Base-by-base conservation (phyloP, 2,113 vertebrate genomes). In the Sapajus apella region DNA sequence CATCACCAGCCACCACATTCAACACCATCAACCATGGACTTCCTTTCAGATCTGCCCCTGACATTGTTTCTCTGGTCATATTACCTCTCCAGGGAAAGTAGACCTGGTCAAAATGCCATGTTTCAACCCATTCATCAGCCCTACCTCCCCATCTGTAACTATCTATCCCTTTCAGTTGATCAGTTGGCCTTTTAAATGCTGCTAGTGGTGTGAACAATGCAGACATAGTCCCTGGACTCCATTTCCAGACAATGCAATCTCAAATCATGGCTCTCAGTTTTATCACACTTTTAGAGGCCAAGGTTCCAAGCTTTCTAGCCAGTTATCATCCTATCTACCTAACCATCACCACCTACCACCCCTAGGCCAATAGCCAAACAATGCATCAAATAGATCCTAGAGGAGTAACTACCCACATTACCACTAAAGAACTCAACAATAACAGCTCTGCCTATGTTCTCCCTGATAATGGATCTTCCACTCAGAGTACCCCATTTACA, bases 241-340 rank as follows among this genome's bases (percentile, higher is more conserved):
- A 81, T 73, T 94, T 96, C 58, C 45, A 77, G 35, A 88, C 6
- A 92, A 20, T 6, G 12, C 56, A 82, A 72, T 95, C 90, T 88
- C 76, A 88, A 76, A 21, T 77, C 82, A 75, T 56, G 45, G 86
- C 45, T 92, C 84, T 91, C 21, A 55, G 76, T 82, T 61, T 87
- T 43, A 79, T 32, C 40, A 68, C 18, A 55, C 21, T 85, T 68
- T 52, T 66, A 17, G 66, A 85, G n/a, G 94, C 30, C 58, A 93
- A 83, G 64, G 85, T 82, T 93, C 86, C 82, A 87, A 96, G 68
- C 3, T 88, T 82, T 94, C 82, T 87, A 80, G 58, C 17, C 61
- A 84, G 72, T 85, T 87, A 81, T 37, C 20, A 8, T 45, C 52
- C 77, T 88, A 80, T 13, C 64, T n/a, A 93, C 87, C 21, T 75